Conservation (phyloP, 2,888 invertebrate genomes). For the Drosophila antonietae region DNA sequence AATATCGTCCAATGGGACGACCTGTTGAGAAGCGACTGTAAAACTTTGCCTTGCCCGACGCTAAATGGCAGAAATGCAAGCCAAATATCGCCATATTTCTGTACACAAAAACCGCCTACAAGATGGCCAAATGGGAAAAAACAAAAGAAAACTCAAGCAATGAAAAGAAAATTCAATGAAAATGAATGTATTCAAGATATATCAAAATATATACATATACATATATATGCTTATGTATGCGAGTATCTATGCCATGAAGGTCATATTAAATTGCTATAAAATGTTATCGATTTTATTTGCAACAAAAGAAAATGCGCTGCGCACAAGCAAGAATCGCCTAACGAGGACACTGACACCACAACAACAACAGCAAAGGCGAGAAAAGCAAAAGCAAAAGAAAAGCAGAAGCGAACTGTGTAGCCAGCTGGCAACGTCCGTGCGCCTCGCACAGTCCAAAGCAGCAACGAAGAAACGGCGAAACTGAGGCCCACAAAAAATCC, state of each 20-base stretch:
- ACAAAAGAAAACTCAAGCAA: slow-evolving; percentile 26
- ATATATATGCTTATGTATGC: slow-evolving; percentile 8
- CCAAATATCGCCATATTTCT: slow-evolving; percentile 51
- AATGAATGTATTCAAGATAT: slow-evolving; percentile 30
- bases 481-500: slow-evolving; percentile 64
- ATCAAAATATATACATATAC: not conserved
- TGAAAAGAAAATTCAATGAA: slow-evolving; percentile 31
- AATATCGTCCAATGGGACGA: slow-evolving; percentile 44
- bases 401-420: slow-evolving; percentile 25
- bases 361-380: slow-evolving; percentile 12
- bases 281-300: slow-evolving; percentile 82
- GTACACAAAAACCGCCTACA: slow-evolving; percentile 62
- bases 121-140: slow-evolving; percentile 32
- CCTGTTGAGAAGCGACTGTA: slow-evolving; percentile 60
- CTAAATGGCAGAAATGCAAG: slow-evolving; percentile 42
- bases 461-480: slow-evolving; percentile 13
- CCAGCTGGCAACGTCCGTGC: slow-evolving; percentile 45
- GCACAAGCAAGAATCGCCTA: slow-evolving; percentile 73
- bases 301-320: slow-evolving; percentile 77
- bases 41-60: slow-evolving; percentile 24
- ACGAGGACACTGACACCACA: slow-evolving; percentile 80
- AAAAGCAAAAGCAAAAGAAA: slow-evolving; percentile 6
- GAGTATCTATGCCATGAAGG: slow-evolving; percentile 81
- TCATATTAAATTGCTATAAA: slow-evolving; percentile 84
- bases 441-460: slow-evolving; percentile 13